Base-by-base conservation (phyloP, 2,797 vertebrate species). In the Gadopsis marmoratus region DNA sequence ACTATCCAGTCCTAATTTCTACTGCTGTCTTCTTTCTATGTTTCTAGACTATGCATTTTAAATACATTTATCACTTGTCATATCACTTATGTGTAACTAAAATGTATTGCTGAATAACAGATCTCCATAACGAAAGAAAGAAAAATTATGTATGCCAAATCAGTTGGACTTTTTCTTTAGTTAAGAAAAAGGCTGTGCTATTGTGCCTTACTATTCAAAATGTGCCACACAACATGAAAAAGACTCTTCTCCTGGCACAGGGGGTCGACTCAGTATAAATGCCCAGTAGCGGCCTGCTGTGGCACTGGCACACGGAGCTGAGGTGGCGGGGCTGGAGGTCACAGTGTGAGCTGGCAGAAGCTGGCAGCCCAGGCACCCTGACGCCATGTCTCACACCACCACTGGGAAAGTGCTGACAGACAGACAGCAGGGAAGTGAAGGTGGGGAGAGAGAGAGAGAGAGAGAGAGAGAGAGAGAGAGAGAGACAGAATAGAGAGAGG, bases 331-430 rank as follows among this genome's bases (percentile, higher is more conserved):
- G 88, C 86, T 89, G 88, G 92, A 94, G 93, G 94, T 94, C 93
- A 93, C 91, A 83, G 89, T 76, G 83, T 90, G 91, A 90, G 91
- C 87, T 91, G 91, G 94, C 92, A 91, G 74, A 88, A 80, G 90
- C 85, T 88, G 91, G 90, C 91, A 88, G 91, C 90, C 80, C 74
- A 87, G 88, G 88, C 93, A 84, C 94, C 87, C 92, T 91, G 93
- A 95, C 91, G 88, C 90, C 91, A 88, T 86, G 91, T 93, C 94
- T 95, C 93, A 94, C 94, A 94, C 92, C 81, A 89, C 88, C 89
- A 86, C 90, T 90, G 90, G 92, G 91, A 87, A 87, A 92, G 88
- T 84, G 79, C 89, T 93, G 94, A 93, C 91, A 94, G 91, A 93
- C 92, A 90, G 88, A 86, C 88, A 87, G 89, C 90, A 68, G 90